Evolutionary conservation across 2,113 vertebrate species (phyloP), one percentile per base, ranked within the genome.

Genomic region (Larimichthys crocea): DNA sequence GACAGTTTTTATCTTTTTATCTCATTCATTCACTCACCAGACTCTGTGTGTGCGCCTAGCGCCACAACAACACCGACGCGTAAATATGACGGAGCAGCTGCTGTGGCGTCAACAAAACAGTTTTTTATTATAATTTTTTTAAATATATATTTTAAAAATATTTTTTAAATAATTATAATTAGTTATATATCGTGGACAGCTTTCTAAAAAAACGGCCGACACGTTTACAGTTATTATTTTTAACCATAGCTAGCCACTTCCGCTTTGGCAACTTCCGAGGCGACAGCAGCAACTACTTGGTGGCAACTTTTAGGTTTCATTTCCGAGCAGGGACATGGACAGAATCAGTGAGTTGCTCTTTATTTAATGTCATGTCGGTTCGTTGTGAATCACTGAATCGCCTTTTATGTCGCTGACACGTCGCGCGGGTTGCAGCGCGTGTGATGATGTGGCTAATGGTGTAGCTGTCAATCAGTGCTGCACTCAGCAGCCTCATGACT

Each of bases 261-360:
- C 93, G 88, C 24, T 76, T 71, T n/a, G 42, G 50, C 69, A 76
- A 87, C 78, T 92, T 94, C 90, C 89, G 89, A 20, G 14, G 65
- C 82, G 83, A 88, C 84, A 46, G 55, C 15, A 44, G 76, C 8
- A 60, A 29, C 50, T 52, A 68, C 53, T 79, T 76, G 19, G 40
- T 72, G 53, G 73, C 74, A 91, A 91, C 84, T 87, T 90, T 79
- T 44, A 62, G 71, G 79, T 75, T 84, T 64, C 12, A 74, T 3
- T 66, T 62, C 6, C 29, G 5, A 74, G 79, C 56, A 52, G 61
- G 70, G 70, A 72, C 16, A 96, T 96, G 95, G 93, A 96, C 1
- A 94, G 89, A 89, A 93, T 86, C 82, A 83, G 95, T 95, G 80
- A 73, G 92, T 74, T 48, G 3, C 56, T 1, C 4, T 0, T 68